Percentiles rank a stretch among this genome's conserved stretches.
Conservation (phyloP, 2,797 vertebrate species). For the Dicrostonyx torquatus region DNA sequence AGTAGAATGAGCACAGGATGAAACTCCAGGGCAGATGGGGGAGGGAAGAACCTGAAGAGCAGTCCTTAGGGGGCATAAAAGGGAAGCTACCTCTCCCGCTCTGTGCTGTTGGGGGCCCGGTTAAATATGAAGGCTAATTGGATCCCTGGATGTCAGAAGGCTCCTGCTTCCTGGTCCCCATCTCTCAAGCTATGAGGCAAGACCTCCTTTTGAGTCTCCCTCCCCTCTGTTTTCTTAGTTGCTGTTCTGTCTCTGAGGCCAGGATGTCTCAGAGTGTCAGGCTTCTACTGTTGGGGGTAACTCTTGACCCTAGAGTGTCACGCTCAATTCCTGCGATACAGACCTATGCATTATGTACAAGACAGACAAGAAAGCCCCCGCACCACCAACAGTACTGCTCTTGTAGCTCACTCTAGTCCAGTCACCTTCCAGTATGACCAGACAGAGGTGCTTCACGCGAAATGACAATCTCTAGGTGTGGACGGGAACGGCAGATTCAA, state of each 20-base stretch:
- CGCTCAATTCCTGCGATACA: background rate
- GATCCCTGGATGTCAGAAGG: background rate
- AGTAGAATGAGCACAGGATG: accelerated
- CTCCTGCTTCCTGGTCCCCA: background rate
- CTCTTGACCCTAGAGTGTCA: background rate
- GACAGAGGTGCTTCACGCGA: background rate
- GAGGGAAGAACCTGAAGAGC: background rate
- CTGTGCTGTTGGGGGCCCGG: background rate
- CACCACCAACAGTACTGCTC: background rate
- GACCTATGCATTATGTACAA: background rate
- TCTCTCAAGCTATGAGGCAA: background rate
- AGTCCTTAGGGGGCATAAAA: background rate
- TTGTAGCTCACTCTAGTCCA: background rate
- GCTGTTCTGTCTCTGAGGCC: background rate
- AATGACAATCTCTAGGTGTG: conserved; percentile 60
- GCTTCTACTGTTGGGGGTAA: background rate
- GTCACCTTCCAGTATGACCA: background rate
- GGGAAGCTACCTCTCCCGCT: background rate
- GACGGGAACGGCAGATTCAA: conserved; percentile 62
- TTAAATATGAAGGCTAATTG: background rate
- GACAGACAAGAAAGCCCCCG: background rate
- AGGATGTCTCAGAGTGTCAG: background rate
- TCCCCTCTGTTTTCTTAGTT: background rate
- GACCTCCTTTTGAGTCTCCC: background rate
- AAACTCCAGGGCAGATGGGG: background rate